Percentiles rank a stretch among this genome's conserved stretches.
Evolutionary conservation across 2,113 vertebrate genomes (phyloP).

Genomic region (Pogona vitticeps): DNA sequence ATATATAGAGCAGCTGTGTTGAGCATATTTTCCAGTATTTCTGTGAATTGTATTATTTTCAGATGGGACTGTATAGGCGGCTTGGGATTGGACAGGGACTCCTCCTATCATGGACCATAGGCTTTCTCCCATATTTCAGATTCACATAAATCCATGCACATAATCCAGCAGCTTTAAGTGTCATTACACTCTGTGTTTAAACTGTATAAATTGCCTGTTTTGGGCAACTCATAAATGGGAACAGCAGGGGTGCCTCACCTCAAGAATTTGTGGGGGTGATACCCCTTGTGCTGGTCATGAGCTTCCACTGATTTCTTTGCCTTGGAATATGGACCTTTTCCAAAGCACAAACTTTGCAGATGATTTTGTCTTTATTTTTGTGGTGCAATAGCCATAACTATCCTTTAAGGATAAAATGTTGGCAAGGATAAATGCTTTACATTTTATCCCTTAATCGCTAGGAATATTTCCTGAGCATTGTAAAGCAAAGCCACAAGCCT

Average conservation of each 20-base stretch:
- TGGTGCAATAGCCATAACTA: constrained; percentile 49
- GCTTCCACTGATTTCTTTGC: too few relatives aligned
- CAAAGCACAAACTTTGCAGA: constrained; percentile 35
- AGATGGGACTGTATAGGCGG: background rate
- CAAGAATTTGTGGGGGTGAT: too few relatives aligned
- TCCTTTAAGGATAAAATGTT: constrained; percentile 57
- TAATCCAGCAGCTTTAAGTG: background rate
- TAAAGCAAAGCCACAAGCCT: constrained; percentile 38
- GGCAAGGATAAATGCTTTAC: constrained; percentile 49
- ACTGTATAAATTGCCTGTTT: background rate
- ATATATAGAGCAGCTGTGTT: background rate
- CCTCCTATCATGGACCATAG: too few relatives aligned
- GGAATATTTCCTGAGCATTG: constrained; percentile 54
- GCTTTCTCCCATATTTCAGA: background rate
- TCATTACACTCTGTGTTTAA: constrained; percentile 5
- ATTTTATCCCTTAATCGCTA: constrained; percentile 48
- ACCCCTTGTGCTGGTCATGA: too few relatives aligned
- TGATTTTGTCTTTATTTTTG: constrained; percentile 44
- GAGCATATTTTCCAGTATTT: background rate
- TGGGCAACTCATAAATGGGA: too few relatives aligned
- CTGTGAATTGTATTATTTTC: background rate
- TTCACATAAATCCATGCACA: constrained; percentile 5
- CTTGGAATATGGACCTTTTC: constrained; percentile 33
- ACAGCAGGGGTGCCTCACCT: too few relatives aligned
- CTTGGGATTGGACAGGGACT: too few relatives aligned